Percentiles rank a stretch among this genome's conserved stretches.
These are phyloP conservation scores for Allophyes oxyacanthae DNA, from an alignment of 2,888 invertebrate genomes.

Conservation along the genomic window DNA sequence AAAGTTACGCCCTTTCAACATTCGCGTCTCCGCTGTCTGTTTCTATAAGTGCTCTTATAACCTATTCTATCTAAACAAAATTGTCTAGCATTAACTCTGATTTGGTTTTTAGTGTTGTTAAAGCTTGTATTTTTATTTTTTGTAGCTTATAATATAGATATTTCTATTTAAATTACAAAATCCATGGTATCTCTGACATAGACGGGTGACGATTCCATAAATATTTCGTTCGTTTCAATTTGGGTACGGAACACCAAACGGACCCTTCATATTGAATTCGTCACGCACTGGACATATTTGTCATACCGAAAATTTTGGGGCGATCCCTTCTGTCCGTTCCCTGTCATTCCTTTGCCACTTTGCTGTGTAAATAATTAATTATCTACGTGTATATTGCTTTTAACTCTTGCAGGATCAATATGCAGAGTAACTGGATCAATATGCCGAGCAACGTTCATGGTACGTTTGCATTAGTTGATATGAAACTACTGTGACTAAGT, in stretches of 20 bases:
- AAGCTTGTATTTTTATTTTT: too few relatives aligned
- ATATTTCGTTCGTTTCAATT: slow-evolving; percentile 55
- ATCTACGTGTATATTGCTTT: slow-evolving; percentile 43
- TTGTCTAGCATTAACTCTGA: too few relatives aligned
- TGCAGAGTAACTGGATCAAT: slow-evolving; percentile 33
- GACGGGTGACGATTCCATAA: slow-evolving; percentile 34
- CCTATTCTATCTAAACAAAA: too few relatives aligned
- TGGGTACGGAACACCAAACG: slow-evolving; percentile 25
- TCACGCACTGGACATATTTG: slow-evolving; percentile 55
- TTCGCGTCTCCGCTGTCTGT: too few relatives aligned
- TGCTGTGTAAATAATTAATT: slow-evolving; percentile 53
- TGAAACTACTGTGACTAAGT: neutral
- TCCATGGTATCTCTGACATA: neutral
- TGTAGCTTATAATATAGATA: too few relatives aligned
- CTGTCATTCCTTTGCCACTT: slow-evolving; percentile 47
- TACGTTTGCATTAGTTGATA: neutral
- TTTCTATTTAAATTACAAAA: too few relatives aligned
- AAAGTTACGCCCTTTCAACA: too few relatives aligned
- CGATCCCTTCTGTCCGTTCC: slow-evolving; percentile 38
- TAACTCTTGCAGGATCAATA: slow-evolving; percentile 26
- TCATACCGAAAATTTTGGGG: slow-evolving; percentile 54
- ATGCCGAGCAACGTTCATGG: slow-evolving; percentile 7
- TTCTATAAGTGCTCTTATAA: too few relatives aligned
- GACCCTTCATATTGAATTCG: slow-evolving; percentile 52
- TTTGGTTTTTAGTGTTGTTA: too few relatives aligned